Conservation (phyloP, 2,888 invertebrate species). For the Byasa hedistus region DNA sequence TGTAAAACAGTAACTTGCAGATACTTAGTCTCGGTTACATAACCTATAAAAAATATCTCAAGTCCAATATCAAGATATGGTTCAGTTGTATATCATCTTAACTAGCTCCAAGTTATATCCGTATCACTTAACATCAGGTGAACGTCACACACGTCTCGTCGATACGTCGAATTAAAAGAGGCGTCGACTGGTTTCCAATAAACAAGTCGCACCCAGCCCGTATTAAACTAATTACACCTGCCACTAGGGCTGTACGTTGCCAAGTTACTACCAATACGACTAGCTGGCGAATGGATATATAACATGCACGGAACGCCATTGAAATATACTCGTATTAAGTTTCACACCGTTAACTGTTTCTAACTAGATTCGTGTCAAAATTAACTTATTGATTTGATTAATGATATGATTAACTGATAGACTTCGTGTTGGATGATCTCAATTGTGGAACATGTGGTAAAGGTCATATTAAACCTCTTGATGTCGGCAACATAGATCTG, state of each 20-base stretch:
- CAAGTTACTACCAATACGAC: slow-evolving; percentile 3
- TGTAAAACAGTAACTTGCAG: no score
- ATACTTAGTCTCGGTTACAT: no score
- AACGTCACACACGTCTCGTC: not conserved
- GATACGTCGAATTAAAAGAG: not conserved
- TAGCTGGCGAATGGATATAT: not conserved
- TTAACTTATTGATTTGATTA: not conserved
- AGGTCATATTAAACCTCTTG: no score
- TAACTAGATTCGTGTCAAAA: not conserved
- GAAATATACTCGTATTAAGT: not conserved
- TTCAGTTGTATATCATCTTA: no score
- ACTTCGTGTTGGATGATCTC: no score
- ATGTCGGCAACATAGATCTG: no score
- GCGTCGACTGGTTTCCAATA: not conserved
- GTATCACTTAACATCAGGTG: not conserved
- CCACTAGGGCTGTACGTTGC: not conserved
- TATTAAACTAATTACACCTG: not conserved
- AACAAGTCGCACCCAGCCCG: slow-evolving; percentile 1
- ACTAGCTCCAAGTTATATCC: no score
- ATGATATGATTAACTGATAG: no score
- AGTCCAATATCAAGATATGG: no score
- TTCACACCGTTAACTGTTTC: not conserved
- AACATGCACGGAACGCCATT: not conserved
- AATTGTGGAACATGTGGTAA: no score
- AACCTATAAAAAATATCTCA: no score